Base-by-base conservation (phyloP, 1,140 invertebrate genomes). In the Heliconius nattereri region DNA sequence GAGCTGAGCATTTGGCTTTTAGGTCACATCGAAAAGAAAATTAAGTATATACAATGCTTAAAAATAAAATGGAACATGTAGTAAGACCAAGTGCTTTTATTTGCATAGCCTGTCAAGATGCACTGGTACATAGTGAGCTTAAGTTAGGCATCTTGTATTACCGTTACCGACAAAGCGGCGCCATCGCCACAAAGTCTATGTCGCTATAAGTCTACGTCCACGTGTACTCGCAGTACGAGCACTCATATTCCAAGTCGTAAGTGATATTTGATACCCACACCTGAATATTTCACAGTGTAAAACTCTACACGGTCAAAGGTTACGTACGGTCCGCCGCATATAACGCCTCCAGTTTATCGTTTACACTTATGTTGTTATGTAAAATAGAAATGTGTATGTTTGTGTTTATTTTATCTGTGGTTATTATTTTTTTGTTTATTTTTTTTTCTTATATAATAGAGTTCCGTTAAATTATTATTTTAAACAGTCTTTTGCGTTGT, bases 141-240 rank as follows among this genome's bases (percentile, higher is more conserved):
- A 84, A 85, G 84, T 85, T 85, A 87, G 89, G 87, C 85, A 90
- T 91, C 88, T 92, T 81, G 90, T 89, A 88, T 91, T 92, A 92
- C 91, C 91, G 91, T 92, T 92, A 92, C 81, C 83, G 84, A 77
- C 85, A 80, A 84, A 83, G 80, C 83, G 89, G 91, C 91, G 90
- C 90, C 90, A 86, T 79, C 83, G 49, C 74, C 80, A 66, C 57
- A 57, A 19, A 60, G 57, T 60, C 57, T 76, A 76, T 45, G 60
- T 37, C 75, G 74, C 85, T 84, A 85, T 32, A 32, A 32, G 5
- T 32, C 29, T 32, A 32, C 6, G 80, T 81, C 78, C 82, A 82
- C 82, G 82, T 83, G 82, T 82, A 84, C 81, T 82, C 82, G 80
- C 74, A 52, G 76, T 83, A 83, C 84, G 79, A 81, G 66, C 57